Percentiles rank a stretch among this genome's conserved stretches.
These are phyloP conservation scores for Lucilia sericata DNA, from an alignment of 1,140 invertebrate species.

Conservation along the genomic window DNA sequence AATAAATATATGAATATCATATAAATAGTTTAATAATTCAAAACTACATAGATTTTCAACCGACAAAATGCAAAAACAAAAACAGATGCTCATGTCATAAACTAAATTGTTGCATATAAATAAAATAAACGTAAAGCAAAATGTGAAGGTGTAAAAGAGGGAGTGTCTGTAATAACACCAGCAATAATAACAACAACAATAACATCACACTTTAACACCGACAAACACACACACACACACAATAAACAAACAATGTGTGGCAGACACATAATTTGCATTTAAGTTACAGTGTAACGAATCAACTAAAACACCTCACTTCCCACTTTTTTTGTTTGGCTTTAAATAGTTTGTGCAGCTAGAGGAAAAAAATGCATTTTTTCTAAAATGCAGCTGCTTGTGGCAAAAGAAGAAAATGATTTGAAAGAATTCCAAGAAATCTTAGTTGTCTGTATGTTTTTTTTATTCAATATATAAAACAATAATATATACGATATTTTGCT, in stretches of 20 bases:
- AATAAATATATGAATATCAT: too few relatives aligned
- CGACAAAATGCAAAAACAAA: background rate
- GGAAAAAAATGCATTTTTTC: background rate
- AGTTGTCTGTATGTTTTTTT: too few relatives aligned
- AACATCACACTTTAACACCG: background rate
- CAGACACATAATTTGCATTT: background rate
- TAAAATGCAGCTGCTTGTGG: background rate
- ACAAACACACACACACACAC: background rate
- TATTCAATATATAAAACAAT: too few relatives aligned
- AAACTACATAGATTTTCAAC: background rate
- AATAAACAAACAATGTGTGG: background rate
- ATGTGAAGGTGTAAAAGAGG: conserved; percentile 4
- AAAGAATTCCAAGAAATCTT: too few relatives aligned
- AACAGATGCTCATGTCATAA: background rate
- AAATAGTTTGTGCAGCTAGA: background rate
- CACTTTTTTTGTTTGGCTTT: background rate
- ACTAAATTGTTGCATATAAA: background rate
- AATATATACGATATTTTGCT: too few relatives aligned
- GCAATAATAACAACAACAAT: background rate
- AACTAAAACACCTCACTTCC: background rate
- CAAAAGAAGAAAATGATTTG: background rate
- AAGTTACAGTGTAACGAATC: background rate
- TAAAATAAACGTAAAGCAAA: background rate
- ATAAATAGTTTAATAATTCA: too few relatives aligned
- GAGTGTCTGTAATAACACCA: conserved; percentile 4